A percentile compares a stretch with the other conserved stretches of the same genome.
Evolutionary conservation across 2,797 vertebrate genomes (phyloP).

Genomic region (Dipus sagitta): DNA sequence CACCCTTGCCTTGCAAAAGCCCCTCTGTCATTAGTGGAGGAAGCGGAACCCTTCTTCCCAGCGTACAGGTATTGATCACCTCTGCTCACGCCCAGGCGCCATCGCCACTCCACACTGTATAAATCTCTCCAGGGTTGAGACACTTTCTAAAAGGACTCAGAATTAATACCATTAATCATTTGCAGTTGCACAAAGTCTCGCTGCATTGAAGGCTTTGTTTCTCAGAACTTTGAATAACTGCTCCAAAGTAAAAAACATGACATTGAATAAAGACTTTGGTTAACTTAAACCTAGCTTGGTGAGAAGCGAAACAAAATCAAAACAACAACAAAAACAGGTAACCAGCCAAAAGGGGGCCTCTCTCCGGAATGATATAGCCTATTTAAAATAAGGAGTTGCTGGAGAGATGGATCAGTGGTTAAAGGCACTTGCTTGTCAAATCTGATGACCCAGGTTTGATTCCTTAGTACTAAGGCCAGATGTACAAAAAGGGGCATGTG

Average conservation of each 20-base stretch:
- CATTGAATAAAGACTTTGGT: slow-evolving; percentile 82
- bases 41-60: slow-evolving; percentile 90
- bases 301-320: background rate
- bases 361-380: slow-evolving; percentile 52
- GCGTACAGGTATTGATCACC: slow-evolving; percentile 92
- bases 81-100: slow-evolving; percentile 85
- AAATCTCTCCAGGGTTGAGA: slow-evolving; percentile 84
- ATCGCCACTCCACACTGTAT: slow-evolving; percentile 85
- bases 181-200: slow-evolving; percentile 84
- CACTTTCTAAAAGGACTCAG: slow-evolving; percentile 86
- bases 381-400: background rate
- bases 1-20: slow-evolving; percentile 88
- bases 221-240: slow-evolving; percentile 87
- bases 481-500: too few species aligned
- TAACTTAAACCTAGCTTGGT: slow-evolving; percentile 73
- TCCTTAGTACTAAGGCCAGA: too few species aligned
- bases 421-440: too few species aligned
- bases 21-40: slow-evolving; percentile 93
- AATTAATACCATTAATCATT: slow-evolving; percentile 88
- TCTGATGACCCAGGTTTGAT: too few species aligned
- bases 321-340: background rate
- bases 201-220: slow-evolving; percentile 85
- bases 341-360: slow-evolving; percentile 59
- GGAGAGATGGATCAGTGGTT: too few species aligned
- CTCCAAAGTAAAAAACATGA: slow-evolving; percentile 85